Conservation (phyloP, 2,888 invertebrate genomes). For the Fissipunctia ypsillon region DNA sequence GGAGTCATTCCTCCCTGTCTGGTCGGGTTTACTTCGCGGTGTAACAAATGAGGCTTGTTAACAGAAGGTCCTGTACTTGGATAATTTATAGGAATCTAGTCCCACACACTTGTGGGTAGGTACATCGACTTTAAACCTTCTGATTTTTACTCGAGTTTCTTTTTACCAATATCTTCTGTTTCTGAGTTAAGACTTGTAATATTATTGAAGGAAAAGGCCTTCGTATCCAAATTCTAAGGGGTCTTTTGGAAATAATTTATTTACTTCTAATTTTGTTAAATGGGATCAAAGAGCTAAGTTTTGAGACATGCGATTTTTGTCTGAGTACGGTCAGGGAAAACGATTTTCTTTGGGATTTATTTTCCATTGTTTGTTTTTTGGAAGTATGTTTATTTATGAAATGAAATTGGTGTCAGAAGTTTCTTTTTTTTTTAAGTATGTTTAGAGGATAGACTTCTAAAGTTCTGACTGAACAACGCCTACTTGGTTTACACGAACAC, state of each 20-base stretch:
- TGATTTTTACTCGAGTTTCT: slow-evolving; percentile 10
- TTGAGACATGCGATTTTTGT: slow-evolving; percentile 44
- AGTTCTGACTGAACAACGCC: not conserved
- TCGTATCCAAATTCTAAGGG: slow-evolving; percentile 32
- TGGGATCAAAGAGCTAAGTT: slow-evolving; percentile 59
- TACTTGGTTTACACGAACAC: not conserved
- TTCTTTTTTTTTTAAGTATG: slow-evolving; percentile 2
- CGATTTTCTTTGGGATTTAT: slow-evolving; percentile 24
- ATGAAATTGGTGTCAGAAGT: not conserved
- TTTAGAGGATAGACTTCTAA: not conserved
- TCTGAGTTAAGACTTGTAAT: slow-evolving; percentile 32
- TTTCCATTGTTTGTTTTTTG: slow-evolving; percentile 12
- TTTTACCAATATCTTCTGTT: slow-evolving; percentile 6
- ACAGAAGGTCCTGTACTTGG: slow-evolving; percentile 80
- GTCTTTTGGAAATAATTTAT: slow-evolving; percentile 29
- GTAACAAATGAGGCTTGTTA: slow-evolving; percentile 84
- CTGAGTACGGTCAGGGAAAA: slow-evolving; percentile 27
- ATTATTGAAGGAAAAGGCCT: slow-evolving; percentile 19
- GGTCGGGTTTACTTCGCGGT: slow-evolving; percentile 69
- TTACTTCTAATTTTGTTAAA: slow-evolving; percentile 49
- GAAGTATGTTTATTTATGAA: not conserved
- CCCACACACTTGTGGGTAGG: slow-evolving; percentile 19
- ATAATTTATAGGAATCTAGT: slow-evolving; percentile 78
- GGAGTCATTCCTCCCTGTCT: slow-evolving; percentile 71
- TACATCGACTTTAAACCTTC: slow-evolving; percentile 25